phyloP scores from a whole-genome alignment of 1,140 invertebrate species.

The Diorhabda elongata region DNA sequence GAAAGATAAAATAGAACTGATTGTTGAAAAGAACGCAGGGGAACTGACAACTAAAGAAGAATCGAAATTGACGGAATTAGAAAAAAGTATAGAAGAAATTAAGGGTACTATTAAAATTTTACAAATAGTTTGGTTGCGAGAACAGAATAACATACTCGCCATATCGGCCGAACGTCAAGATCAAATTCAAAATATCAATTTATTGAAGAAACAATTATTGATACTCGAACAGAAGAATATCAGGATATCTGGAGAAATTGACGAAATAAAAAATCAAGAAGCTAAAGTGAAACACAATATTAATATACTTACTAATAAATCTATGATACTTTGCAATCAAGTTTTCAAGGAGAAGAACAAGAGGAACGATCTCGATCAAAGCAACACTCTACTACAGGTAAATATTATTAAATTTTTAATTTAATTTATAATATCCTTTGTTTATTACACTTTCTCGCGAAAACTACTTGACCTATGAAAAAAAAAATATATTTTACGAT shows the following conservation, averaged over 20 bases:
- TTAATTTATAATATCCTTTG: no score
- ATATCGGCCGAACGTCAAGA: conserved; percentile 62
- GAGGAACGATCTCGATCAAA: conserved; percentile 57
- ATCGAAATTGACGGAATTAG: conserved; percentile 56
- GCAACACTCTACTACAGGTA: conserved; percentile 54
- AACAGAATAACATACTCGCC: conserved; percentile 64
- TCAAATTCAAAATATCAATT: conserved; percentile 61
- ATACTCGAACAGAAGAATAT: conserved; percentile 71
- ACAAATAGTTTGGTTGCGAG: conserved; percentile 69
- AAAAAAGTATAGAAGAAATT: conserved; percentile 57
- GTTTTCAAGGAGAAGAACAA: conserved; percentile 57
- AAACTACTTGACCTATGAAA: no score
- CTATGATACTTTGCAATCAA: conserved; percentile 57
- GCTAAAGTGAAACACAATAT: conserved; percentile 56
- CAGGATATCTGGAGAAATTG: conserved; percentile 61
- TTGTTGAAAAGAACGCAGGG: background rate
- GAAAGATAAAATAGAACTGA: background rate
- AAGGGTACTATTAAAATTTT: conserved; percentile 57
- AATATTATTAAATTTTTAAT: background rate
- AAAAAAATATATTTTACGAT: no score
- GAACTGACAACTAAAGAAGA: conserved; percentile 39
- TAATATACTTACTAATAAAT: conserved; percentile 54
- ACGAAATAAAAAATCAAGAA: conserved; percentile 55
- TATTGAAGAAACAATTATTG: conserved; percentile 67
- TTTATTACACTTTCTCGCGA: no score